These are phyloP conservation scores for Andrena marginata DNA, from an alignment of 2,888 invertebrate genomes.

Conservation along the genomic window DNA sequence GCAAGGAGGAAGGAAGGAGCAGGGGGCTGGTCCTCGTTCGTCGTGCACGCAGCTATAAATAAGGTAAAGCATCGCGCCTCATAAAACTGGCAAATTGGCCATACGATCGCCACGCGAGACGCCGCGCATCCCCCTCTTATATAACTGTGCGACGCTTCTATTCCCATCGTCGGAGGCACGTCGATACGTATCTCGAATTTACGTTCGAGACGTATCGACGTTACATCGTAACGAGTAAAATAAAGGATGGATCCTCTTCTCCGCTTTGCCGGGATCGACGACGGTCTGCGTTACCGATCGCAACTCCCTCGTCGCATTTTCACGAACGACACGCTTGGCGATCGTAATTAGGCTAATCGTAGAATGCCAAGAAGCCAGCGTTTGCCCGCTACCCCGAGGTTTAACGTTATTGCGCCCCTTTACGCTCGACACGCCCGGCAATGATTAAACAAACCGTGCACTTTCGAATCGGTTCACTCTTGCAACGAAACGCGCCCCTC, in stretches of 20 bases:
- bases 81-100: conserved; percentile 77
- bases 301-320: not conserved
- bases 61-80: conserved; percentile 65
- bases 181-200: conserved; percentile 5
- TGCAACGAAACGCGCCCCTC: not conserved
- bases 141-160: conserved; percentile 14
- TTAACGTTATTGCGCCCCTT: not conserved
- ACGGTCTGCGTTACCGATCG: not conserved
- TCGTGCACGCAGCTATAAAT: conserved; percentile 51
- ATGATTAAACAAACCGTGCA: not conserved
- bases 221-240: conserved; percentile 5
- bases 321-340: not conserved
- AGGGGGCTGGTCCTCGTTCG: conserved; percentile 49
- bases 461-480: not conserved
- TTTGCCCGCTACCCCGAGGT: too few relatives aligned
- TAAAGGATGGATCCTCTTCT: not conserved
- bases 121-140: conserved; percentile 22
- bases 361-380: not conserved
- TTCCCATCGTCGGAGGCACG: not conserved
- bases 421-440: not conserved
- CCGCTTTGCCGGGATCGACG: not conserved
- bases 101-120: conserved; percentile 71
- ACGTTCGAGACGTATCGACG: conserved; percentile 1
- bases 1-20: conserved; percentile 14
- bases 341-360: conserved; percentile 5